phyloP scores from a whole-genome alignment of 2,888 invertebrate genomes.

The Coremacera marginata region DNA sequence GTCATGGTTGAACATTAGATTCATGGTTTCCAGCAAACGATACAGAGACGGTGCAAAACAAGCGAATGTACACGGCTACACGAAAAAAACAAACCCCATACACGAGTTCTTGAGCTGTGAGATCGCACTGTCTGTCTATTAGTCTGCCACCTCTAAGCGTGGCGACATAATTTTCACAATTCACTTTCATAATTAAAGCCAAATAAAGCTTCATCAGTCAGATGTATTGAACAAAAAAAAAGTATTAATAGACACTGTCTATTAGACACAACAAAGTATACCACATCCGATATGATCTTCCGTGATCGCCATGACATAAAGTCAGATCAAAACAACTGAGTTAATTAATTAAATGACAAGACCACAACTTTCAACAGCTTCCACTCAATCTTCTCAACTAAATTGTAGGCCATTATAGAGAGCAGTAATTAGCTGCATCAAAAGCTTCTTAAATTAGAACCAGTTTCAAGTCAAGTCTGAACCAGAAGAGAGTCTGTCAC shows the following conservation, averaged over 20 bases:
- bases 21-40: conserved; percentile 22
- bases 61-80: not conserved
- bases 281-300: not conserved
- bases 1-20: conserved; percentile 24
- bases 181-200: conserved; percentile 45
- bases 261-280: not conserved
- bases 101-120: not conserved
- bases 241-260: too few species aligned
- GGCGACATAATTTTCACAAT: conserved; percentile 42
- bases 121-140: not conserved
- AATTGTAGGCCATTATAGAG: not conserved
- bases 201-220: not conserved
- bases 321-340: conserved; percentile 13
- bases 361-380: conserved; percentile 13
- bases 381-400: not conserved
- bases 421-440: not conserved
- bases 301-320: not conserved
- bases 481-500: not conserved
- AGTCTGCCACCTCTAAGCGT: not conserved
- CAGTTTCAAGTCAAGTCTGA: not conserved
- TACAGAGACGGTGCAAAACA: not conserved
- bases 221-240: not conserved
- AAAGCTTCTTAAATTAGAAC: conserved; percentile 14
- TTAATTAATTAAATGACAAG: conserved; percentile 37
- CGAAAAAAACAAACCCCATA: not conserved